phyloP scores from a whole-genome alignment of 1,140 invertebrate genomes.

The Bombus pascuorum region DNA sequence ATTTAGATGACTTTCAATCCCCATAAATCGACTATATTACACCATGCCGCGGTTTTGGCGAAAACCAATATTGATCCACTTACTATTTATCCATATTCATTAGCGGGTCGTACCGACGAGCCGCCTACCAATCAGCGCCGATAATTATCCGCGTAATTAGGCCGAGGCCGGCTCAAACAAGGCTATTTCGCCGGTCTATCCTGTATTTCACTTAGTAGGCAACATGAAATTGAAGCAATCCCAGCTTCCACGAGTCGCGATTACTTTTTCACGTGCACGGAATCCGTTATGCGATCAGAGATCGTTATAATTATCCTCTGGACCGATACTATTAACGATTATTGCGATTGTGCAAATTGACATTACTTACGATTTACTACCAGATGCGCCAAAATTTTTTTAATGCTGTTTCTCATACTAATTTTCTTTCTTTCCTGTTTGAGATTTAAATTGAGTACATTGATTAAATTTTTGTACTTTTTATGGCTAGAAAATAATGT shows the following conservation, averaged over 20 bases:
- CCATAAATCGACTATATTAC: slow-evolving; percentile 13
- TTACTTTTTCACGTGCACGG: slow-evolving; percentile 12
- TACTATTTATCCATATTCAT: slow-evolving; percentile 67
- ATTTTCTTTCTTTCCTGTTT: no score
- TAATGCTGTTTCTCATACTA: no score
- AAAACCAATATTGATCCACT: slow-evolving; percentile 60
- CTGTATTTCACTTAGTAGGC: slow-evolving; percentile 22
- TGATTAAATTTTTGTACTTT: background rate
- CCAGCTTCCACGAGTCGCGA: background rate
- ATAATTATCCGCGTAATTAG: slow-evolving; percentile 66
- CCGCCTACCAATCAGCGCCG: slow-evolving; percentile 57
- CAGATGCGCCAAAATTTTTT: no score
- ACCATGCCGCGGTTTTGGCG: background rate
- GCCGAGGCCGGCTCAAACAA: slow-evolving; percentile 42
- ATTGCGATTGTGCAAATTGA: background rate
- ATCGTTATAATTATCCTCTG: background rate
- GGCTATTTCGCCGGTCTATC: slow-evolving; percentile 19
- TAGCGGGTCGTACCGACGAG: slow-evolving; percentile 29
- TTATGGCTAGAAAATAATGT: background rate
- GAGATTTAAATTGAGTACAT: background rate
- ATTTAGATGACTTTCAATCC: background rate
- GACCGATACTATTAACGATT: background rate
- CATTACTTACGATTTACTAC: background rate
- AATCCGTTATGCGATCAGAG: background rate
- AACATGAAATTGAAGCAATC: slow-evolving; percentile 13